Evolutionary conservation across 2,888 invertebrate genomes (phyloP), one percentile per base, ranked within the genome.

Genomic region (Cryptops parisi): DNA sequence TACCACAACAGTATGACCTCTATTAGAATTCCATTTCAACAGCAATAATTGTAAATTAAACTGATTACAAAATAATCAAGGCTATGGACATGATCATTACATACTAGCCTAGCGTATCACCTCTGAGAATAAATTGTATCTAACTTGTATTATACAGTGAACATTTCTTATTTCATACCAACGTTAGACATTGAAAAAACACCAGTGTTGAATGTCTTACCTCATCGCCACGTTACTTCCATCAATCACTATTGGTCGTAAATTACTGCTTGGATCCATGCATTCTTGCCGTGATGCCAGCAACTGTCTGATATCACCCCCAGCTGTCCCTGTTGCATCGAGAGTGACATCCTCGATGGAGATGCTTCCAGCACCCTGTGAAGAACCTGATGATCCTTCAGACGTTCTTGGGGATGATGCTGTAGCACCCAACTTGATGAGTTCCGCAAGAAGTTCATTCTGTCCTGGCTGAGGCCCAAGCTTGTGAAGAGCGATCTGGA

Each of bases 191-290:
- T n/a, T n/a, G n/a, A n/a, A n/a, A n/a, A n/a, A n/a, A n/a, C n/a
- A n/a, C n/a, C n/a, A n/a, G n/a, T 33, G 15, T 48, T 6, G 4
- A 27, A 23, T 45, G 33, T 64, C 66, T 64, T 67, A 84, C 84
- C 82, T 84, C 84, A 91, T 87, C 38, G 93, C 93, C 21, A 93
- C 86, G 68, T 93, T 93, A 69, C 89, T 89, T 62, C 93, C 93
- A 68, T 93, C 93, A 57, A 93, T 84, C 58, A 93, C 89, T 58
- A 93, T 81, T 54, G 84, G 82, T 55, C 89, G 71, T 15, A 73
- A 61, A 24, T 61, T 56, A 25, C 47, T 15, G 17, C 24, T 24
- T 3, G 19, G 25, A 24, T 47, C 47, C 23, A 25, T 19, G 5
- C 26, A 5, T 3, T 47, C 47, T 3, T 19, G 4, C 25, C 47